phyloP scores from a whole-genome alignment of 2,797 vertebrate genomes.

The Falco biarmicus region DNA sequence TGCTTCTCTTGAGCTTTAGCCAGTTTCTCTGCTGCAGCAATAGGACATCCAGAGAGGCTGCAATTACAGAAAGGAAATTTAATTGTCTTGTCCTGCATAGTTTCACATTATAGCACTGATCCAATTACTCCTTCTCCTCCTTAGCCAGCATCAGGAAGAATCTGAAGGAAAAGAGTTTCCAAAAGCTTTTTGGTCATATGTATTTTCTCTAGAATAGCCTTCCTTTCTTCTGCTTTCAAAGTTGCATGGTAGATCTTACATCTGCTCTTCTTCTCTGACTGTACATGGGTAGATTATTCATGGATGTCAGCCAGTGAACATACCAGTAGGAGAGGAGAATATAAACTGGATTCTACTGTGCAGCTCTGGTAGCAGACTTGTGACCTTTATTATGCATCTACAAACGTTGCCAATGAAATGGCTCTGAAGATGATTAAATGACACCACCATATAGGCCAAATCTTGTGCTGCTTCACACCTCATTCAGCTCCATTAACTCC shows the following conservation, averaged over 20 bases:
- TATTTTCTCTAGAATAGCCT: slow-evolving; percentile 10
- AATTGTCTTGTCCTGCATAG: slow-evolving; percentile 48
- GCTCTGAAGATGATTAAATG: slow-evolving; percentile 30
- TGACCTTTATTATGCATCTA: slow-evolving; percentile 27
- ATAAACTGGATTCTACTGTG: slow-evolving; percentile 22
- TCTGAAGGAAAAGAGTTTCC: slow-evolving; percentile 46
- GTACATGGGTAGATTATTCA: neutral
- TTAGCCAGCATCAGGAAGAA: slow-evolving; percentile 47
- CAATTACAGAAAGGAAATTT: slow-evolving; percentile 75
- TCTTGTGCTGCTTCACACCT: slow-evolving; percentile 23
- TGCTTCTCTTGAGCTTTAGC: slow-evolving; percentile 99
- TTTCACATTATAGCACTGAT: slow-evolving; percentile 54
- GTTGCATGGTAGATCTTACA: slow-evolving; percentile 19
- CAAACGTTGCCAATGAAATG: slow-evolving; percentile 16
- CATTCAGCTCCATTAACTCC: slow-evolving; percentile 21
- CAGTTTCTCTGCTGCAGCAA: slow-evolving; percentile 97
- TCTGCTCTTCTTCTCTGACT: slow-evolving; percentile 25
- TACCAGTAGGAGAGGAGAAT: slow-evolving; percentile 25
- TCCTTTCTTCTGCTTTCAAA: slow-evolving; percentile 47
- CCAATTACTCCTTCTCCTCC: slow-evolving; percentile 48
- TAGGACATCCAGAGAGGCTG: slow-evolving; percentile 98
- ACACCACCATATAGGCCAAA: slow-evolving; percentile 8
- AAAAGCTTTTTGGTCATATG: slow-evolving; percentile 6
- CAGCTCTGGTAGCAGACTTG: slow-evolving; percentile 23
- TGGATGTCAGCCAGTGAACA: slow-evolving; percentile 29